Conservation (phyloP, 2,888 invertebrate species). For the Diarsia brunnea region DNA sequence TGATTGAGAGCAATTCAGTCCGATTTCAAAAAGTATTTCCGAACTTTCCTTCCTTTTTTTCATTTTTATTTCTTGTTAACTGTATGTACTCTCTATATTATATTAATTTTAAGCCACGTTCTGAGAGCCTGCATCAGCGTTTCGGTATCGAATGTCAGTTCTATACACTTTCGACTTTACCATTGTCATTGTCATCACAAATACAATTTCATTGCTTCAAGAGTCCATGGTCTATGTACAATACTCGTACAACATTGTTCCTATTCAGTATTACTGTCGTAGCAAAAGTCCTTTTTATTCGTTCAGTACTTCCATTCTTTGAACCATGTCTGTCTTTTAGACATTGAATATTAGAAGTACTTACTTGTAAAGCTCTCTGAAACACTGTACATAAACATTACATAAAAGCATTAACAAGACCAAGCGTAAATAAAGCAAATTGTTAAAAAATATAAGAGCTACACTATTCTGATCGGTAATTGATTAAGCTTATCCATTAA, state of each 20-base stretch:
- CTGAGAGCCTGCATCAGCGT: not conserved
- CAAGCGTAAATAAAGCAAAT: constrained; percentile 36
- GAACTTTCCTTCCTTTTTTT: too few relatives aligned
- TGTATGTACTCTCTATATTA: not conserved
- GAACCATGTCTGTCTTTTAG: not conserved
- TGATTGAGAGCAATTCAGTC: too few relatives aligned
- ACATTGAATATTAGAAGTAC: not conserved
- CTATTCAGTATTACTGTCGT: not conserved
- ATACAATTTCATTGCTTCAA: not conserved
- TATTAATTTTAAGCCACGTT: not conserved
- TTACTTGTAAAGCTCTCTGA: not conserved
- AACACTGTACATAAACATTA: constrained; percentile 15
- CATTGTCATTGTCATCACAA: not conserved
- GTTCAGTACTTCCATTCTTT: not conserved
- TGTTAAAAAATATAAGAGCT: not conserved
- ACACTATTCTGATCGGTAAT: constrained; percentile 29
- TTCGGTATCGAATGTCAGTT: not conserved
- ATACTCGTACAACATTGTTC: not conserved
- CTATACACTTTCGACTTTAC: not conserved
- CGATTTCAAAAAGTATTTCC: too few relatives aligned
- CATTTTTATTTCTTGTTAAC: not conserved
- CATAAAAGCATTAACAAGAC: not conserved
- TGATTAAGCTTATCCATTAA: constrained; percentile 31
- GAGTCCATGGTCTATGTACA: not conserved
- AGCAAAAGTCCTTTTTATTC: not conserved